Evolutionary conservation across 2,113 vertebrate genomes (phyloP).

Genomic region (Gadus macrocephalus): DNA sequence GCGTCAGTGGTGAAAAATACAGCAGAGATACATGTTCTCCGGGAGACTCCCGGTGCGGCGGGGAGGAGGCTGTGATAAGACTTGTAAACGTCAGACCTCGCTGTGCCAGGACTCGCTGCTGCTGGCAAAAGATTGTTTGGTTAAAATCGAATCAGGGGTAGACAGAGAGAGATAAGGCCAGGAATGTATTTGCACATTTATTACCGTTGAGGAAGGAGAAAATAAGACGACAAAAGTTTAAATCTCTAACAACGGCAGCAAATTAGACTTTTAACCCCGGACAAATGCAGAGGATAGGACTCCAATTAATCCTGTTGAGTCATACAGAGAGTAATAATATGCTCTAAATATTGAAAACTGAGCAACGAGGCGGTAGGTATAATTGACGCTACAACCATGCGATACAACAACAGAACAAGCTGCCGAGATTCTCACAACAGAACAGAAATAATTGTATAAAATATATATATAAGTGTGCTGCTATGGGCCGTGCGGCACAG

Average conservation of each 20-base stretch:
- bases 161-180: constrained; percentile 59
- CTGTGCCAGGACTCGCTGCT: constrained; percentile 48
- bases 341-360: neutral
- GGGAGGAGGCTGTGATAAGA: constrained; percentile 62
- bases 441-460: neutral
- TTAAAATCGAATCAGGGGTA: constrained; percentile 56
- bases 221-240: constrained; percentile 36
- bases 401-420: too few relatives aligned
- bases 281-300: constrained; percentile 7
- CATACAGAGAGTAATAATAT: neutral
- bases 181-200: constrained; percentile 53
- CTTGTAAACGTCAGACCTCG: constrained; percentile 38
- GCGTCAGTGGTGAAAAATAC: constrained; percentile 34
- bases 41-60: constrained; percentile 39
- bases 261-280: constrained; percentile 42
- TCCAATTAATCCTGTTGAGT: neutral
- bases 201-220: constrained; percentile 25
- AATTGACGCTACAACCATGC: too few relatives aligned
- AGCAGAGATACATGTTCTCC: constrained; percentile 45
- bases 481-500: neutral
- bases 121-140: constrained; percentile 2
- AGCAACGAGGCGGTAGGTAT: neutral
- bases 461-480: neutral
- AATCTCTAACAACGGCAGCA: constrained; percentile 25
- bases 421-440: neutral